Base-by-base conservation (phyloP, 2,888 invertebrate species). In the Diloba caeruleocephala region DNA sequence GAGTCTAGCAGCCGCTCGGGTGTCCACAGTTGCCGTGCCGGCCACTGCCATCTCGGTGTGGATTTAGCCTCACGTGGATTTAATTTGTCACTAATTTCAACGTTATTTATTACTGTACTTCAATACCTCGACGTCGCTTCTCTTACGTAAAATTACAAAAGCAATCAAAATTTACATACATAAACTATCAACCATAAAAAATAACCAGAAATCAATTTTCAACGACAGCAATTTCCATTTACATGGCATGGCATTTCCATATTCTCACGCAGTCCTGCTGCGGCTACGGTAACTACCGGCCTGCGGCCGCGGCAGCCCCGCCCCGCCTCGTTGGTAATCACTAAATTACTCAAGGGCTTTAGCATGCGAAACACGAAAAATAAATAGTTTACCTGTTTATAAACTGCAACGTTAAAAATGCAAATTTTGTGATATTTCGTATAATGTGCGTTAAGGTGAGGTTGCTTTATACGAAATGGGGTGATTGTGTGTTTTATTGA, bases 261-360 rank as follows among this genome's bases (percentile, higher is more conserved):
- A 46, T 67, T 67, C 73, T 67, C 73, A 73, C 64, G 73, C 29
- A 53, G 32, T 37, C 15, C 38, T n/a, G n/a, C n/a, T n/a, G n/a
- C n/a, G n/a, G n/a, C n/a, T 29, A 33, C 25, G 33, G 49, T 50
- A 55, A 68, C 62, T 62, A 60, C 76, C 66, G 62, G 78, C 86
- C 74, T 50, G 56, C 62, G 77, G 81, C 79, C 42, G 52, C 34
- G n/a, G 13, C 54, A 50, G 46, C 46, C 39, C 69, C 68, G 71
- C 78, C 76, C 63, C 59, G 60, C 53, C 78, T 80, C 75, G 74
- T 83, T 76, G 64, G 71, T 91, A 90, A 91, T 90, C 88, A 87
- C 89, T 90, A 87, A 90, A 90, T 91, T 90, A 88, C 87, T 71
- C 70, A 67, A 64, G 71, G 69, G 62, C 63, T 81, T 79, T 51